These are phyloP conservation scores for Luperina testacea DNA, from an alignment of 2,888 invertebrate species.

Conservation along the genomic window DNA sequence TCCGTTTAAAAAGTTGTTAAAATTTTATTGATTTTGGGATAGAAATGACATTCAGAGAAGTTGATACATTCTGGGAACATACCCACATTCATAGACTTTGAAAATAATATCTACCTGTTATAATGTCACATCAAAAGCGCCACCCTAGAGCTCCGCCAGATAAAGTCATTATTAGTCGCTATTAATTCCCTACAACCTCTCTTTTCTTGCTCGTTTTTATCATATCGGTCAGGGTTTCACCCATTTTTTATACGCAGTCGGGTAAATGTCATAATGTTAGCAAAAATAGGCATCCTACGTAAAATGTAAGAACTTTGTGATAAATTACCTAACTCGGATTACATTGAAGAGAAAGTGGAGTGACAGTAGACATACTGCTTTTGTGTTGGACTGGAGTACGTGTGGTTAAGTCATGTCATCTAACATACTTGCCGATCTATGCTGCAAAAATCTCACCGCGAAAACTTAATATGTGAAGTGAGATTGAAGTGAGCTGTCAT, in stretches of 20 bases:
- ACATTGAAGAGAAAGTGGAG: conserved; percentile 7
- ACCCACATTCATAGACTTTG: too few relatives aligned
- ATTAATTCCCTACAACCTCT: conserved; percentile 74
- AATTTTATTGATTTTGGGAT: too few relatives aligned
- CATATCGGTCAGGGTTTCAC: conserved; percentile 29
- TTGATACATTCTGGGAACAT: neutral
- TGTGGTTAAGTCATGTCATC: neutral
- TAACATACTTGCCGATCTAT: neutral
- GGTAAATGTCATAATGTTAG: conserved; percentile 37
- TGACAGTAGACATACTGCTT: conserved; percentile 11
- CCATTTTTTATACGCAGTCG: conserved; percentile 59
- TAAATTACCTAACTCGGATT: conserved; percentile 29
- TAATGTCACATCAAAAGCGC: conserved; percentile 44
- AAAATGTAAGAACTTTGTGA: conserved; percentile 20
- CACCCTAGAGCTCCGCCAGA: conserved; percentile 70
- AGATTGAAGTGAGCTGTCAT: too few relatives aligned
- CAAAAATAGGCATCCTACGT: conserved; percentile 20
- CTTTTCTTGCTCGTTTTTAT: conserved; percentile 65
- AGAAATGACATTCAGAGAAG: too few relatives aligned
- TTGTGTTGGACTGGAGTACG: neutral
- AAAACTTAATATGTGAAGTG: too few relatives aligned
- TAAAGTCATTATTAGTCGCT: conserved; percentile 79
- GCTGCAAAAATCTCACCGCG: too few relatives aligned
- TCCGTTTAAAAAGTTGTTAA: too few relatives aligned
- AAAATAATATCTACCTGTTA: neutral